Evolutionary conservation across 2,888 invertebrate genomes (phyloP).

Genomic region (Pristionchus exspectatus): DNA sequence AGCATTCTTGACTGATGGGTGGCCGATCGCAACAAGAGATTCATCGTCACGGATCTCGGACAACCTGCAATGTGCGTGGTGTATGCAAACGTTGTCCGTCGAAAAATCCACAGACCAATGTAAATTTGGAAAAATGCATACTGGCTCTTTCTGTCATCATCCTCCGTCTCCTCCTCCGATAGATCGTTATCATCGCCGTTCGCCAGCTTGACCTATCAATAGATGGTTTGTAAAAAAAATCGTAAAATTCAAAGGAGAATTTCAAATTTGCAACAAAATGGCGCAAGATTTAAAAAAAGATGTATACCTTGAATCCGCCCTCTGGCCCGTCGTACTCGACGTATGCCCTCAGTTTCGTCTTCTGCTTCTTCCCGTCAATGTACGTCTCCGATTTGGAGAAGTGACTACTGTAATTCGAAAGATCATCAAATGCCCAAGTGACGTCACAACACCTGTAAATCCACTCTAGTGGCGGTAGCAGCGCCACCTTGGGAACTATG

Average conservation of each 20-base stretch:
- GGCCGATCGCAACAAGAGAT: conserved; percentile 63
- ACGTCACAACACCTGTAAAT: conserved; percentile 12
- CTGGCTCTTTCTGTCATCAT: conserved; percentile 68
- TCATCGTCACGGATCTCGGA: conserved; percentile 67
- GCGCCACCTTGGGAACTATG: conserved; percentile 9
- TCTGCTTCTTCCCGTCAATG: conserved; percentile 75
- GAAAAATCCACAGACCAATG: not conserved
- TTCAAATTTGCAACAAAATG: not conserved
- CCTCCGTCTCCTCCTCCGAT: conserved; percentile 74
- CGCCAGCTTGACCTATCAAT: conserved; percentile 70
- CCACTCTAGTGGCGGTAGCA: conserved; percentile 46
- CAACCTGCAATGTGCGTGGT: conserved; percentile 50
- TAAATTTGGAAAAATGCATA: conserved; percentile 16
- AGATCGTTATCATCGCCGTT: conserved; percentile 74
- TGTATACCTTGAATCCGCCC: conserved; percentile 70
- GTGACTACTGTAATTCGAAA: conserved; percentile 69
- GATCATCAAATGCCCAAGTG: not conserved
- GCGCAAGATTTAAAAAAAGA: not conserved
- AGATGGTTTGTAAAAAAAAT: not conserved
- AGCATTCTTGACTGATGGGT: conserved; percentile 42
- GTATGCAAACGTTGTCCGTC: not conserved
- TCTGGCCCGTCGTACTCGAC: conserved; percentile 76
- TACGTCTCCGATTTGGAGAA: conserved; percentile 75
- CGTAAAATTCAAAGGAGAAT: not conserved
- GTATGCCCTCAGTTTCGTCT: conserved; percentile 75